A percentile compares a stretch with the other conserved stretches of the same genome.
phyloP scores from a whole-genome alignment of 2,888 invertebrate species.

The Tryphoninae sp. region DNA sequence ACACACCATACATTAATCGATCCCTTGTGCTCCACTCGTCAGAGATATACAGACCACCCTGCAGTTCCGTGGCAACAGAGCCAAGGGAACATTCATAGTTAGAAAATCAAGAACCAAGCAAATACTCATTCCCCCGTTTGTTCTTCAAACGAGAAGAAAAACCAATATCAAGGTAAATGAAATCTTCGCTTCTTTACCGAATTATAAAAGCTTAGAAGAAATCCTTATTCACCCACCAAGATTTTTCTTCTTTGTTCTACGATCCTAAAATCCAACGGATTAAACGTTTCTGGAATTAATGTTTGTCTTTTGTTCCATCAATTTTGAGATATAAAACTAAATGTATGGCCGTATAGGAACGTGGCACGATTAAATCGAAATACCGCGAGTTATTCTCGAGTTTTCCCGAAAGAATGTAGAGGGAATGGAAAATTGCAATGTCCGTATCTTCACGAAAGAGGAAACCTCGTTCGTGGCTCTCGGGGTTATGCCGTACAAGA shows the following conservation, averaged over 20 bases:
- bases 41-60: conserved; percentile 51
- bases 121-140: conserved; percentile 32
- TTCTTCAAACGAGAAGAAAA: conserved; percentile 15
- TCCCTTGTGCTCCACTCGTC: conserved; percentile 56
- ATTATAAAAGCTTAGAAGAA: not conserved
- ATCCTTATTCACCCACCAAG: not conserved
- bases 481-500: not conserved
- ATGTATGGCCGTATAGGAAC: conserved; percentile 5
- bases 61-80: not conserved
- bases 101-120: conserved; percentile 7
- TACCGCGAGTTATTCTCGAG: conserved; percentile 5
- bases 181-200: not conserved
- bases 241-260: not conserved
- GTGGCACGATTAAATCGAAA: conserved; percentile 18
- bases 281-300: conserved; percentile 16
- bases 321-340: conserved; percentile 14
- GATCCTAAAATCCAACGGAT: not conserved
- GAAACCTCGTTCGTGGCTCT: conserved; percentile 16
- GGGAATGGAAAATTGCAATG: conserved; percentile 44
- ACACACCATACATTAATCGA: conserved; percentile 56
- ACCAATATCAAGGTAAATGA: not conserved
- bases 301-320: conserved; percentile 5
- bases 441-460: conserved; percentile 22
- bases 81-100: conserved; percentile 25
- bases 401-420: not conserved